These are phyloP conservation scores for Onychomys leucogaster DNA, from an alignment of 2,797 vertebrate species.

Conservation along the genomic window DNA sequence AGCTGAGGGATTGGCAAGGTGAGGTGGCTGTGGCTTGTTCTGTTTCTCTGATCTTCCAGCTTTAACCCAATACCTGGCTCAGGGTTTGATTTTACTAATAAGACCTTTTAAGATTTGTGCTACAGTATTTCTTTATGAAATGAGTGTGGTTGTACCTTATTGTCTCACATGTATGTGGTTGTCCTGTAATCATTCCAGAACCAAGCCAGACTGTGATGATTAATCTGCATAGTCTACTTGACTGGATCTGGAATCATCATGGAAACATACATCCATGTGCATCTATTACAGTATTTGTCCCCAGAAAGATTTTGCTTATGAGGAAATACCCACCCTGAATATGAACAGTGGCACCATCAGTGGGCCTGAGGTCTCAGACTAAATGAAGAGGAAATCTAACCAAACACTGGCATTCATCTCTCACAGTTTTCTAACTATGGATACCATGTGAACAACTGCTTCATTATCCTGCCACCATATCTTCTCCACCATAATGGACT, in stretches of 20 bases:
- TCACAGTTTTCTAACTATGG: not conserved
- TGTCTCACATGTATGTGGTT: not conserved
- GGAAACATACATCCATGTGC: not conserved
- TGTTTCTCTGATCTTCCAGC: too few species aligned
- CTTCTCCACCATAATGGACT: not conserved
- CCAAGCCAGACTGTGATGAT: not conserved
- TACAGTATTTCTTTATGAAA: not conserved
- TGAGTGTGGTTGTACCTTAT: not conserved
- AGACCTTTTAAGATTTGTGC: too few species aligned
- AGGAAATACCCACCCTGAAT: not conserved
- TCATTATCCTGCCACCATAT: not conserved
- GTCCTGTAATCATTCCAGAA: not conserved
- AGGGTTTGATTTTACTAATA: too few species aligned
- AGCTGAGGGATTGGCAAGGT: too few species aligned
- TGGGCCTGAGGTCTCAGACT: not conserved
- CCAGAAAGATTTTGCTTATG: not conserved
- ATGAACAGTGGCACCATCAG: not conserved
- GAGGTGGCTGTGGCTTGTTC: too few species aligned
- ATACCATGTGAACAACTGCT: not conserved
- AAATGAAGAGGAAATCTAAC: not conserved
- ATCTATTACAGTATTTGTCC: not conserved
- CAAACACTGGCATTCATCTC: not conserved
- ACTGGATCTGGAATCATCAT: not conserved
- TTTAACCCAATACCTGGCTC: too few species aligned
- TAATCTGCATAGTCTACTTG: not conserved